phyloP scores from a whole-genome alignment of 2,888 invertebrate genomes.

The Hypena proboscidalis region DNA sequence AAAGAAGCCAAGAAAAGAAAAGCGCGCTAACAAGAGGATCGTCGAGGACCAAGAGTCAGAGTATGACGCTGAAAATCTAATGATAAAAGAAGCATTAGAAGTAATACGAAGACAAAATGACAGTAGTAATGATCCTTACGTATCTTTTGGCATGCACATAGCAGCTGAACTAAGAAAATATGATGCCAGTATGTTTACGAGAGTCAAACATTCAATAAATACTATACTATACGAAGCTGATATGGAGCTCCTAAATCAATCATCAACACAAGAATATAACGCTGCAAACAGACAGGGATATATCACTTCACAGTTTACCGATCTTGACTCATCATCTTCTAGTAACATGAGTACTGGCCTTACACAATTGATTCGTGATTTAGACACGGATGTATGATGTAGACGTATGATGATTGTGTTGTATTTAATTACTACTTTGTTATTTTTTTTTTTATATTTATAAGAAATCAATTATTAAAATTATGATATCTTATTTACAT shows the following conservation, averaged over 20 bases:
- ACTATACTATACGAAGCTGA: constrained; percentile 26
- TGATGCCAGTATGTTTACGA: constrained; percentile 21
- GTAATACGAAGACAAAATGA: constrained; percentile 27
- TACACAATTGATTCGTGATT: constrained; percentile 23
- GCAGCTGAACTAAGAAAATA: constrained; percentile 28
- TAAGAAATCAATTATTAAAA: too few relatives aligned
- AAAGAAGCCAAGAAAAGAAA: constrained; percentile 22
- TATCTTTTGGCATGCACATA: constrained; percentile 29
- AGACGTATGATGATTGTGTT: constrained; percentile 11
- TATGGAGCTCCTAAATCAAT: constrained; percentile 19
- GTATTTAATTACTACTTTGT: constrained; percentile 16
- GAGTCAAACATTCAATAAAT: constrained; percentile 29
- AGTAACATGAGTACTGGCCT: constrained; percentile 17
- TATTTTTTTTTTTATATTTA: too few relatives aligned
- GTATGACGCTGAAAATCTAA: constrained; percentile 22
- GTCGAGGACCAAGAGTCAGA: constrained; percentile 18
- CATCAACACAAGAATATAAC: constrained; percentile 19
- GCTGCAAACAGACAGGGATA: constrained; percentile 20
- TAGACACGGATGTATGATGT: constrained; percentile 16
- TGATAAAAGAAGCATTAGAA: constrained; percentile 30
- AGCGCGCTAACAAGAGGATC: constrained; percentile 18
- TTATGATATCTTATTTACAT: too few relatives aligned
- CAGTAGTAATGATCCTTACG: constrained; percentile 26
- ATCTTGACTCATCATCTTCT: constrained; percentile 21
- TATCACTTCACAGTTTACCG: constrained; percentile 22